Evolutionary conservation across 2,113 vertebrate genomes (phyloP).

Genomic region (Enhydra lutris): DNA sequence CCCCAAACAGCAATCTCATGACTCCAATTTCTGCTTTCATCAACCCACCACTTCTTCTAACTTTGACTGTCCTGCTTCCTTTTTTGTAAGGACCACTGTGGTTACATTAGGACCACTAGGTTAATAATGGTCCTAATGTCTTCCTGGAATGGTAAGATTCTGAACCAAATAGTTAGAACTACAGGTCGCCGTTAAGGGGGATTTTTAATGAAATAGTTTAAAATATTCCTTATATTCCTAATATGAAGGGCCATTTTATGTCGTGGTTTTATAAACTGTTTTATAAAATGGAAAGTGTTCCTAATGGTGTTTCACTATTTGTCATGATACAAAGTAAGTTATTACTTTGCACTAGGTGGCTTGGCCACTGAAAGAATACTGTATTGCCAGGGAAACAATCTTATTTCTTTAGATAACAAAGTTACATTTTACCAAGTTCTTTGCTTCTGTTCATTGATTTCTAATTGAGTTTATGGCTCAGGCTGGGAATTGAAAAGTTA

Average conservation of each 20-base stretch:
- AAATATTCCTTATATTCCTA: constrained; percentile 16
- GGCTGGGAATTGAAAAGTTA: constrained; percentile 22
- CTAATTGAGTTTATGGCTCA: background rate
- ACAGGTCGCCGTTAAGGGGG: constrained; percentile 39
- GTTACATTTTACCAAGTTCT: background rate
- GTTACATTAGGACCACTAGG: background rate
- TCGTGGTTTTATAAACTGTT: background rate
- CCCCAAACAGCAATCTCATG: background rate
- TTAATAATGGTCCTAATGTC: background rate
- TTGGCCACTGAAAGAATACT: background rate
- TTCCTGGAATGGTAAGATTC: constrained; percentile 64
- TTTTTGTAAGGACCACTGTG: background rate
- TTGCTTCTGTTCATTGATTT: background rate
- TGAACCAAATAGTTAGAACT: constrained; percentile 60
- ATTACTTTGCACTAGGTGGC: background rate
- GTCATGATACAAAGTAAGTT: background rate
- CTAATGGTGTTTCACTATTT: background rate
- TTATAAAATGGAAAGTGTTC: constrained; percentile 5
- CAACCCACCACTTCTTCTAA: background rate
- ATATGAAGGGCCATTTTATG: background rate
- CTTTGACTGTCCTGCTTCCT: background rate
- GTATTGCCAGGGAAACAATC: constrained; percentile 33
- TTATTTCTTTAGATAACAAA: constrained; percentile 19
- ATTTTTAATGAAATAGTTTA: constrained; percentile 69
- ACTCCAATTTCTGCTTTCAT: background rate